Base-by-base conservation (phyloP, 2,888 invertebrate genomes). In the Trisateles emortualis region DNA sequence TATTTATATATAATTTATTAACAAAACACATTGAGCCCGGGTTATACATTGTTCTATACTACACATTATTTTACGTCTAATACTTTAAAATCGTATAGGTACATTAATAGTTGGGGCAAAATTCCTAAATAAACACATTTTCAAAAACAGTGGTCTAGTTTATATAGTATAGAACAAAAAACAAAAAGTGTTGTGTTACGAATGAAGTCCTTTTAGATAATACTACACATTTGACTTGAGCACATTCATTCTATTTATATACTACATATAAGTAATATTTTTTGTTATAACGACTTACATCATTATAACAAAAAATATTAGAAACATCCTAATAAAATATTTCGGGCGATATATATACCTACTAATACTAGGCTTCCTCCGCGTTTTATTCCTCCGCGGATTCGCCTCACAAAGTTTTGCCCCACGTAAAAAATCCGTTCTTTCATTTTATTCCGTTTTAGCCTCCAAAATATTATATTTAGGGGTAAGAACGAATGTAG, bases 211-310 rank as follows among this genome's bases (percentile, higher is more conserved):
- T 1, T 57, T 57, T 19, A 19, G 26, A 52, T 68, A 68, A 68
- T 56, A 67, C 59, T 64, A 54, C 16, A 53, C 35, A 42, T 52
- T 56, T 17, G 33, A 44, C 17, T 64, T 68, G 67, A 68, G 69
- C 67, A 60, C 47, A 52, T 50, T 64, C 45, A 35, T 52, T 51
- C n/a, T n/a, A n/a, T n/a, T n/a, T n/a, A n/a, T n/a, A n/a, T n/a
- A n/a, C n/a, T n/a, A n/a, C n/a, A n/a, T n/a, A n/a, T n/a, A n/a
- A n/a, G n/a, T n/a, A n/a, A n/a, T n/a, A n/a, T n/a, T n/a, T n/a
- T n/a, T n/a, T n/a, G n/a, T n/a, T n/a, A n/a, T n/a, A n/a, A n/a
- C n/a, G n/a, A 13, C 10, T 46, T 33, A 19, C 5, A n/a, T 33
- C 10, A 39, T 29, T 43, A 16, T 42, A 32, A 43, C 16, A 32